Percentiles rank a stretch among this genome's conserved stretches.
These are phyloP conservation scores for Epinephelus cyanopodus DNA, from an alignment of 2,113 vertebrate species.

Conservation along the genomic window DNA sequence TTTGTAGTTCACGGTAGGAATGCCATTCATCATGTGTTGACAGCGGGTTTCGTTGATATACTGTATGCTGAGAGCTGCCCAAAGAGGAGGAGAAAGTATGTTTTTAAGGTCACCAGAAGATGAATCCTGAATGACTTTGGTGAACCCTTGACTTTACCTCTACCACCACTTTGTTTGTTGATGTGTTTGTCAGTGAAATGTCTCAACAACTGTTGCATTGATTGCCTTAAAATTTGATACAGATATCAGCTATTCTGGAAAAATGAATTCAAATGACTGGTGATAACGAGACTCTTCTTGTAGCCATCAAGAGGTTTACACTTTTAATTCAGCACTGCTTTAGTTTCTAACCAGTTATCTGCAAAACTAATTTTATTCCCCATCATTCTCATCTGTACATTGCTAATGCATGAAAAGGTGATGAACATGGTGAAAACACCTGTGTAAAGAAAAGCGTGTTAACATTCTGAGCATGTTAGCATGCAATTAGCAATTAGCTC, in stretches of 20 bases:
- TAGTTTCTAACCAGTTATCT: not conserved
- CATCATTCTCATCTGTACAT: not conserved
- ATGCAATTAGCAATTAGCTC: not conserved
- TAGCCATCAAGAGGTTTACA: not conserved
- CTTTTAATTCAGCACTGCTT: not conserved
- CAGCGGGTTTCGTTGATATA: not conserved
- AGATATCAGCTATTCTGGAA: not conserved
- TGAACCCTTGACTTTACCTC: not conserved
- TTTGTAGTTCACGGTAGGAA: conserved; percentile 5
- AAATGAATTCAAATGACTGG: not conserved
- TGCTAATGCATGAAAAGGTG: not conserved
- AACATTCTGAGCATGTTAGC: not conserved
- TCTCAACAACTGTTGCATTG: not conserved
- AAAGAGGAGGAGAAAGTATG: not conserved
- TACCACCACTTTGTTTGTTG: too few species aligned
- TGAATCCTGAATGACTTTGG: not conserved
- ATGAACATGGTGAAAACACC: not conserved
- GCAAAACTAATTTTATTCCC: not conserved
- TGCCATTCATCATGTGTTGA: conserved; percentile 16
- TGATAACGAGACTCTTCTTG: not conserved
- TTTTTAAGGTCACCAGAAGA: not conserved
- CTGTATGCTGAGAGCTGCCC: not conserved
- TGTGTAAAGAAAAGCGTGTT: not conserved
- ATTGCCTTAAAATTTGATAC: not conserved
- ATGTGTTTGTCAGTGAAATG: not conserved